Base-by-base conservation (phyloP, 2,888 invertebrate species). In the Abrostola triplasia region DNA sequence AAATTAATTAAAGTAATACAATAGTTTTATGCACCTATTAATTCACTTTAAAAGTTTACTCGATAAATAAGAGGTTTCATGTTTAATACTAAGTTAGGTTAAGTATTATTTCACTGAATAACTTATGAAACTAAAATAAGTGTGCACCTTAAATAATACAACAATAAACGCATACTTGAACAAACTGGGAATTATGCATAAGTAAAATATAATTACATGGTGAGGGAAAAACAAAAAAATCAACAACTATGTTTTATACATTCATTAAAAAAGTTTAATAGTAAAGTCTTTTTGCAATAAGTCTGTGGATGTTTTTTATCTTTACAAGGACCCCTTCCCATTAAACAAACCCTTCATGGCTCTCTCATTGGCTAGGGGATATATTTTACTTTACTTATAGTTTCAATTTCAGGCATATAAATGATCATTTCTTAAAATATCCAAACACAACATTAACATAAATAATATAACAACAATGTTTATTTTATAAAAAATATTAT, bases 391-490 rank as follows among this genome's bases (percentile, higher is more conserved):
- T 24, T 24, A 24, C 1, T 24, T 4, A 24, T 24, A 24, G 24
- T 24, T 24, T 24, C 24, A 24, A 24, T 24, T 24, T 24, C 24
- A 24, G 24, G 24, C 24, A 24, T 24, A 24, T 2, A 2, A 24
- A 24, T 24, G 24, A 24, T 24, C 24, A 24, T 24, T 24, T 24
- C 24, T 24, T 24, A 24, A 24, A 24, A 24, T 24, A 24, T 24
- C 24, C 24, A 24, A 24, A 24, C 24, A 24, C 24, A 24, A 24
- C 24, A 24, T 24, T 24, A 24, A 24, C 24, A 59, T 68, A 73
- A 75, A 70, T 67, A 69, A 66, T 53, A 67, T 68, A 49, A 65
- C 74, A 64, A 77, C 42, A 59, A 56, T 12, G 50, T 69, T 73
- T 69, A 49, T 56, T 68, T 59, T 67, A 72, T 71, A 64, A 65